Percentiles rank a stretch among this genome's conserved stretches.
Evolutionary conservation across 1,140 invertebrate genomes (phyloP).

Genomic region (Apis florea): DNA sequence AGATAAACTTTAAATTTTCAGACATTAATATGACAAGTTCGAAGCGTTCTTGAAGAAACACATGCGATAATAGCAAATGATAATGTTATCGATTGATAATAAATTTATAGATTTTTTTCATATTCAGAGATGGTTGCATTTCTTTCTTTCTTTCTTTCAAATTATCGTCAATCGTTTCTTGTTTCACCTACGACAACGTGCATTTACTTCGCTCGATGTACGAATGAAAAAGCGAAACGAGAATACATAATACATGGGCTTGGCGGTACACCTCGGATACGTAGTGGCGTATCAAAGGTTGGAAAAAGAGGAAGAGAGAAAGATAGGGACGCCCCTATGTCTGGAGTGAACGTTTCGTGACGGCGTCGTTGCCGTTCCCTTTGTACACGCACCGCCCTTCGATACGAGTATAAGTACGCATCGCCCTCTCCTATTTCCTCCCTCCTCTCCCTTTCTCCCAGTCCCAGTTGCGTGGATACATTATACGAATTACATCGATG

Average conservation of each 20-base stretch:
- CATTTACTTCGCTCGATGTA: not conserved
- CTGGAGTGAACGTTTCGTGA: constrained; percentile 67
- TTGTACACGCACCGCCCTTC: constrained; percentile 65
- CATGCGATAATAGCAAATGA: no score
- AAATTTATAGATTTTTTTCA: not conserved
- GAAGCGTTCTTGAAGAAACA: no score
- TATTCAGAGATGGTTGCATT: not conserved
- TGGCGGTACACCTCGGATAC: constrained; percentile 44
- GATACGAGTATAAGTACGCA: constrained; percentile 37
- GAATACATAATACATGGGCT: constrained; percentile 63
- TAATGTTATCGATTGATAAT: not conserved
- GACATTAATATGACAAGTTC: no score
- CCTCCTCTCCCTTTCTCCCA: not conserved
- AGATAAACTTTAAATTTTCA: no score
- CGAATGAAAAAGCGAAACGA: constrained; percentile 44
- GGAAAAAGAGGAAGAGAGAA: constrained; percentile 44
- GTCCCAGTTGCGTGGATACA: constrained; percentile 60
- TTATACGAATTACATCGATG: constrained; percentile 70
- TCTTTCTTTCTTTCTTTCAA: not conserved
- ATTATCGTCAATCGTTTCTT: not conserved
- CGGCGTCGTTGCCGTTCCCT: constrained; percentile 65
- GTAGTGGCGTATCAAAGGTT: constrained; percentile 28
- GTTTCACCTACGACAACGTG: constrained; percentile 13
- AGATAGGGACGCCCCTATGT: constrained; percentile 59
- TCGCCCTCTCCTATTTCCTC: not conserved